Percentiles rank a stretch among this genome's conserved stretches.
Evolutionary conservation across 1,140 invertebrate species (phyloP).

Genomic region (Mactra quadrangularis): DNA sequence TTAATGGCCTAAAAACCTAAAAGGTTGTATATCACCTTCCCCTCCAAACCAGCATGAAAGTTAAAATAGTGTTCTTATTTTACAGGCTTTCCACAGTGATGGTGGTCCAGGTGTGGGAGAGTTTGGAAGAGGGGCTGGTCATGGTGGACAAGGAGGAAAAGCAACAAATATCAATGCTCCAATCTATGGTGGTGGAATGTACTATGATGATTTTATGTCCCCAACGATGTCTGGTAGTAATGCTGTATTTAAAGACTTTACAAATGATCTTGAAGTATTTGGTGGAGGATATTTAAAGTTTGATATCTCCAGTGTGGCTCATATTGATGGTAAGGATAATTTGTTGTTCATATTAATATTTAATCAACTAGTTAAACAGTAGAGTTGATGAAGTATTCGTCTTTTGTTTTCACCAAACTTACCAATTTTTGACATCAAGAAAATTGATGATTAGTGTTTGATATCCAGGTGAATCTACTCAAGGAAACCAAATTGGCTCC

Average conservation of each 20-base stretch:
- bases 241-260: constrained; percentile 38
- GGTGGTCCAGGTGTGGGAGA: constrained; percentile 62
- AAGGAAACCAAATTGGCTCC: no score
- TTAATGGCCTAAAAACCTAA: no score
- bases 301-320: constrained; percentile 47
- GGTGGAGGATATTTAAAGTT: constrained; percentile 74
- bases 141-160: constrained; percentile 73
- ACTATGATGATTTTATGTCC: constrained; percentile 66
- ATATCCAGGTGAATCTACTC: no score
- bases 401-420: no score
- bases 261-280: neutral
- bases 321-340: constrained; percentile 74
- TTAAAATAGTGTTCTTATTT: neutral
- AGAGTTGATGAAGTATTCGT: no score
- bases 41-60: no score
- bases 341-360: no score
- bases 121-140: constrained; percentile 70
- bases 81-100: constrained; percentile 58
- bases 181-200: constrained; percentile 58
- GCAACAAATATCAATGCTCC: neutral
- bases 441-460: no score
- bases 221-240: constrained; percentile 68
- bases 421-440: no score
- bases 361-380: no score
- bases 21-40: no score